Percentiles rank a stretch among this genome's conserved stretches.
Evolutionary conservation across 2,113 vertebrate species (phyloP).

Genomic region (Cichladusa arquata): DNA sequence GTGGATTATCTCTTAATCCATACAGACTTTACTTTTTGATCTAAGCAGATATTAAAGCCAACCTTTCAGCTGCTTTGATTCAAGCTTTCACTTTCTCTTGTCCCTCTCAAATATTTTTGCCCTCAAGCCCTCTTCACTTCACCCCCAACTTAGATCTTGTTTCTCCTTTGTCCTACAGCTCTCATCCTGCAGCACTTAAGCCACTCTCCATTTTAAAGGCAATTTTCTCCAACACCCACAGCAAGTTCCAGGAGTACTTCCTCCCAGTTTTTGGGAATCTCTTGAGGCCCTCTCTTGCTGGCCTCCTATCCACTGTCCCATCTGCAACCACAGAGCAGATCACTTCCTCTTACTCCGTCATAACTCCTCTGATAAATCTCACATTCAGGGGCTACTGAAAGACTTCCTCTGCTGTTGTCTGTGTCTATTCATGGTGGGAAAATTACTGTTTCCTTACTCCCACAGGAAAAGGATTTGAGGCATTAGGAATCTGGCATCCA

Average conservation of each 20-base stretch:
- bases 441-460: not conserved
- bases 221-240: not conserved
- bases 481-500: not conserved
- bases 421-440: not conserved
- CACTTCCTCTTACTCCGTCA: not conserved
- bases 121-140: not conserved
- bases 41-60: slow-evolving; percentile 36
- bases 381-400: not conserved
- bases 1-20: slow-evolving; percentile 50
- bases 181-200: not conserved
- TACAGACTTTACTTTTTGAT: slow-evolving; percentile 22
- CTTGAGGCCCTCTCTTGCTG: not conserved
- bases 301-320: not conserved
- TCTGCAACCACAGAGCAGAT: not conserved
- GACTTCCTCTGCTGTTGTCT: not conserved
- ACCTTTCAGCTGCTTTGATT: slow-evolving; percentile 31
- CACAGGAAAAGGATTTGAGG: not conserved
- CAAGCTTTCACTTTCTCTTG: not conserved
- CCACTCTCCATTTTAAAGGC: not conserved
- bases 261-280: not conserved
- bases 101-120: not conserved
- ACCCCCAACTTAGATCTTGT: not conserved
- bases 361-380: not conserved
- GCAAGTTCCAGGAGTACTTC: not conserved
- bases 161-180: not conserved